phyloP scores from a whole-genome alignment of 2,888 invertebrate species.

The Drosophila diplacantha region DNA sequence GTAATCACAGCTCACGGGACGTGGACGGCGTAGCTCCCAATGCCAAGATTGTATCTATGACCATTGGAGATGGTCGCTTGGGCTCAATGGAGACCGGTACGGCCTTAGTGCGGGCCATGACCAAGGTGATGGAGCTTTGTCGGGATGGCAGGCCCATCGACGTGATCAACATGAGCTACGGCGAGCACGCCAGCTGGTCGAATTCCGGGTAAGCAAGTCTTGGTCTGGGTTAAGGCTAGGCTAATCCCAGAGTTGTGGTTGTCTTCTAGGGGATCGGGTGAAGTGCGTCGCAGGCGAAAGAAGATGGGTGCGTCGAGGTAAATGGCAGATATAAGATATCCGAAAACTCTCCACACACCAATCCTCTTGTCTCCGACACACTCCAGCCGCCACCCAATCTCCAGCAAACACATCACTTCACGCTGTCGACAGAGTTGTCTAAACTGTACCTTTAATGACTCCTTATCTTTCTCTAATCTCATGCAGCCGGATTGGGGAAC shows the following conservation, averaged over 20 bases:
- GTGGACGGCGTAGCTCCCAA: constrained; percentile 97
- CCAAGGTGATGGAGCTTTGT: constrained; percentile 87
- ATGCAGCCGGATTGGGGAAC: constrained; percentile 87
- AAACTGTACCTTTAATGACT: background rate
- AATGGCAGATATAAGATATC: constrained; percentile 28
- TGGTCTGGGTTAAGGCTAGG: constrained; percentile 1
- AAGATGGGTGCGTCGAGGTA: constrained; percentile 62
- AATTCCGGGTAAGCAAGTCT: constrained; percentile 86
- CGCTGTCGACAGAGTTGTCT: constrained; percentile 1
- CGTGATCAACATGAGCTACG: constrained; percentile 98
- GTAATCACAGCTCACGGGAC: constrained; percentile 89
- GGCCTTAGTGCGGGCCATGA: constrained; percentile 93
- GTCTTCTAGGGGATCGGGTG: constrained; percentile 43
- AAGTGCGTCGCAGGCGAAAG: constrained; percentile 66
- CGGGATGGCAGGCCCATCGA: constrained; percentile 83
- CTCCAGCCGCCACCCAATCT: constrained; percentile 14
- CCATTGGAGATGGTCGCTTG: constrained; percentile 94
- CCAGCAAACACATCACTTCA: constrained; percentile 8
- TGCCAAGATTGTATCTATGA: constrained; percentile 93
- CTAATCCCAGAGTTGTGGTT: constrained; percentile 18
- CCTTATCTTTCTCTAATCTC: constrained; percentile 5
- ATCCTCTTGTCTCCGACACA: constrained; percentile 27
- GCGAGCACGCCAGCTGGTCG: constrained; percentile 95
- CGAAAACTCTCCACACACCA: constrained; percentile 14
- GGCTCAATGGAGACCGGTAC: constrained; percentile 98